Base-by-base conservation (phyloP, 2,888 invertebrate species). In the Vandiemenella viatica region DNA sequence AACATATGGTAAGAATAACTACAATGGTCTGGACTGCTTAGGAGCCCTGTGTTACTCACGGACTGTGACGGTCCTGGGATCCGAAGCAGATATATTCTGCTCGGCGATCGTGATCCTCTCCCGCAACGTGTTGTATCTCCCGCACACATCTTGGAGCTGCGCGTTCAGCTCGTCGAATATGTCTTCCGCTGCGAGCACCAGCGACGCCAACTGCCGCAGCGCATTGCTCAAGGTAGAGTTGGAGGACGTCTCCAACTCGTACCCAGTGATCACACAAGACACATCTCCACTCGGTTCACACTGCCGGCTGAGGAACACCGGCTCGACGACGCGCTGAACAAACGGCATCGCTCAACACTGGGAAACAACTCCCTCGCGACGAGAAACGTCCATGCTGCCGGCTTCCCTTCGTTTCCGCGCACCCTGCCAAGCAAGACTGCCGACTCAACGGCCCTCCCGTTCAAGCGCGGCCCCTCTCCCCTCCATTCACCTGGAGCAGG, bases 11-110 rank as follows among this genome's bases (percentile, higher is more conserved):
- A n/a, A n/a, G n/a, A n/a, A n/a, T n/a, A n/a, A n/a, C n/a, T n/a
- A n/a, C n/a, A n/a, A n/a, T n/a, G n/a, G n/a, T n/a, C n/a, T n/a
- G n/a, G n/a, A n/a, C n/a, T n/a, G n/a, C n/a, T n/a, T n/a, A n/a
- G n/a, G n/a, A n/a, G n/a, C n/a, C n/a, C n/a, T n/a, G n/a, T n/a
- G n/a, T n/a, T 41, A 91, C 91, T 91, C 74, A 91, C 91, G 90
- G 75, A 91, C 89, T 81, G 88, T 79, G 65, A 90, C 85, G 69
- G 81, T 82, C 74, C 87, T 89, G 53, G 91, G 89, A 68, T 91
- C 87, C 69, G 79, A 82, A 55, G 73, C 71, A 60, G 74, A 74
- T 60, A 88, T 81, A 60, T 76, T 74, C 58, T 76, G 77, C 63
- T 82, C 81, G 59, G 90, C 76, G 58, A 69, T 71, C 58, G 73